Conservation (phyloP, 2,797 vertebrate species). For the Epinephelus malabaricus region DNA sequence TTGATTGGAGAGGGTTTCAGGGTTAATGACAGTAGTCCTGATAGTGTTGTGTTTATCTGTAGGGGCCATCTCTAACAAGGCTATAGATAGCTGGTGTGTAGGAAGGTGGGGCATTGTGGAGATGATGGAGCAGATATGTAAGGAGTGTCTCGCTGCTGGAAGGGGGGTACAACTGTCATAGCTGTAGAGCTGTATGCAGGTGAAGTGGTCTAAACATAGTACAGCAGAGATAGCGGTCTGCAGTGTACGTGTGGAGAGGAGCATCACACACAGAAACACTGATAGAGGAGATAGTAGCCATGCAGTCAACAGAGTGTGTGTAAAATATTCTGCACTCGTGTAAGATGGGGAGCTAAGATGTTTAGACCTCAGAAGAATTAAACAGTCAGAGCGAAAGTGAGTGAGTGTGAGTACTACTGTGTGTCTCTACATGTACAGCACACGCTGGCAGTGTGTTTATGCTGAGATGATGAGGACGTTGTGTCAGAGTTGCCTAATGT, state of each 20-base stretch:
- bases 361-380: conserved; percentile 24
- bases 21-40: background rate
- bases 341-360: conserved; percentile 5
- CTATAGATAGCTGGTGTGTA: conserved; percentile 57
- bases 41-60: conserved; percentile 30
- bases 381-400: background rate
- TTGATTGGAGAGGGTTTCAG: background rate
- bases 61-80: conserved; percentile 29
- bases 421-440: conserved; percentile 15
- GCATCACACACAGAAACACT: conserved; percentile 38
- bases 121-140: conserved; percentile 58
- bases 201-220: conserved; percentile 64
- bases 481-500: conserved; percentile 54
- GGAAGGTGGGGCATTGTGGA: conserved; percentile 40
- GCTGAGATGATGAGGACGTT: conserved; percentile 49
- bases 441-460: conserved; percentile 45
- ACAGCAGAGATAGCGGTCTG: conserved; percentile 45
- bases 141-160: conserved; percentile 32
- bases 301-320: conserved; percentile 9
- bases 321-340: conserved; percentile 8
- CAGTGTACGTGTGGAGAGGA: conserved; percentile 60
- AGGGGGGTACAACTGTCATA: background rate
- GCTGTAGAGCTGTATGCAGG: conserved; percentile 51
- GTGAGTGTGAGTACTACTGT: background rate
- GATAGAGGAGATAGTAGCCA: conserved; percentile 34